Evolutionary conservation across 1,140 invertebrate genomes (phyloP).

Genomic region (Megalopta genalis): DNA sequence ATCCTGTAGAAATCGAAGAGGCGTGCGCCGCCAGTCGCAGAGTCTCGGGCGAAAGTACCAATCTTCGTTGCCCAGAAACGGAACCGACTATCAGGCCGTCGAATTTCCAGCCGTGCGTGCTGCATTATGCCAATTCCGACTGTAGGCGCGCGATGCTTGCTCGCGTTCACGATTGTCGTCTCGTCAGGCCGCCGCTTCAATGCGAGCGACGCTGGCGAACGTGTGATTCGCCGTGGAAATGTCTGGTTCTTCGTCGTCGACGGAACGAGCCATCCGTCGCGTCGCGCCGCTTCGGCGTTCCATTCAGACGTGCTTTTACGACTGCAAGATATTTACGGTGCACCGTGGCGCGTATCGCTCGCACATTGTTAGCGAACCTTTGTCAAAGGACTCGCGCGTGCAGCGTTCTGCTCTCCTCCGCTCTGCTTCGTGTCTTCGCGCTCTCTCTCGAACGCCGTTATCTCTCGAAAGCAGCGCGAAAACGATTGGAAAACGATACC

Average conservation of each 20-base stretch:
- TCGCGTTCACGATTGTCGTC: background rate
- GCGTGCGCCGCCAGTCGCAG: background rate
- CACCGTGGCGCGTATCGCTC: background rate
- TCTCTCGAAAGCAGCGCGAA: background rate
- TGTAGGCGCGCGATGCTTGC: background rate
- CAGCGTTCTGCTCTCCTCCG: too few relatives aligned
- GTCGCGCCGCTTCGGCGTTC: too few relatives aligned
- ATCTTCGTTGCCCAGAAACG: background rate
- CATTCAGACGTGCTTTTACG: background rate
- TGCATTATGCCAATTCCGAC: background rate
- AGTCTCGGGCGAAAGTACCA: background rate
- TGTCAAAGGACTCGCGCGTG: constrained; percentile 8
- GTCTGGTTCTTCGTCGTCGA: background rate
- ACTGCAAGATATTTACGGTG: constrained; percentile 17
- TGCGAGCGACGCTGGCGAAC: background rate
- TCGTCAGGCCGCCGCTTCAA: background rate
- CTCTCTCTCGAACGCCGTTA: background rate
- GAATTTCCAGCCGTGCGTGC: background rate
- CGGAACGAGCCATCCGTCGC: background rate
- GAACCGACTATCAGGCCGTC: background rate
- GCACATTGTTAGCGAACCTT: constrained; percentile 8
- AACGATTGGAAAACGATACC: constrained; percentile 34
- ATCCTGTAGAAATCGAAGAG: background rate
- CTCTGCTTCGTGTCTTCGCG: too few relatives aligned
- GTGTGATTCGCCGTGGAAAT: constrained; percentile 9